Conservation (phyloP, 1,140 invertebrate genomes). For the Ceratosolen fusciceps region DNA sequence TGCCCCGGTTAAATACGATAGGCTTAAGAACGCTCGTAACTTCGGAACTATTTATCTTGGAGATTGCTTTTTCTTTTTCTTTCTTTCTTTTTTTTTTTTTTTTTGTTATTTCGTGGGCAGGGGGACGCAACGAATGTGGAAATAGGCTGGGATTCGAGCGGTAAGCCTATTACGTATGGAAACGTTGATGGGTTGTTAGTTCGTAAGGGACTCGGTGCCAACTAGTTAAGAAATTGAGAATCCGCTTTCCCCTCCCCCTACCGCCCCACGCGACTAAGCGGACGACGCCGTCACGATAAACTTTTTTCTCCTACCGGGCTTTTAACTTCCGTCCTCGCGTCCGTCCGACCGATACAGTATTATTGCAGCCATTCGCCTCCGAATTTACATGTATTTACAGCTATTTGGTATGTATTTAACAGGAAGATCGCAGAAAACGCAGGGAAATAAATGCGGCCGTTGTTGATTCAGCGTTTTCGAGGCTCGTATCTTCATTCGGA, state of each 20-base stretch:
- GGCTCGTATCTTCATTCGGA: no score
- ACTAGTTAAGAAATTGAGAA: not conserved
- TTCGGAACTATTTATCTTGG: conserved; percentile 2
- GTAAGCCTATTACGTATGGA: not conserved
- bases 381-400: no score
- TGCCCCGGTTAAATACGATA: not conserved
- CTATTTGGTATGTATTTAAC: no score
- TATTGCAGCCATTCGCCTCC: no score
- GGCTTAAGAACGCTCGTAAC: not conserved
- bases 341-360: no score
- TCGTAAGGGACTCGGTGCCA: not conserved
- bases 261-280: no score
- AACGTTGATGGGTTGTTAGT: not conserved
- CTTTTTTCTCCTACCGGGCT: not conserved
- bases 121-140: not conserved
- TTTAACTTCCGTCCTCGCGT: no score
- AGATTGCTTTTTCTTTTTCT: conserved; percentile 6
- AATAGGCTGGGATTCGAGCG: not conserved
- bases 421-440: no score
- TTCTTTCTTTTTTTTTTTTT: no score
- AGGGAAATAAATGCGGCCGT: no score
- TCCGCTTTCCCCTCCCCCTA: not conserved
- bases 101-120: no score
- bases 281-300: not conserved
- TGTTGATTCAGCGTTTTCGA: no score